phyloP scores from a whole-genome alignment of 2,888 invertebrate species.

The Hipparchia semele region DNA sequence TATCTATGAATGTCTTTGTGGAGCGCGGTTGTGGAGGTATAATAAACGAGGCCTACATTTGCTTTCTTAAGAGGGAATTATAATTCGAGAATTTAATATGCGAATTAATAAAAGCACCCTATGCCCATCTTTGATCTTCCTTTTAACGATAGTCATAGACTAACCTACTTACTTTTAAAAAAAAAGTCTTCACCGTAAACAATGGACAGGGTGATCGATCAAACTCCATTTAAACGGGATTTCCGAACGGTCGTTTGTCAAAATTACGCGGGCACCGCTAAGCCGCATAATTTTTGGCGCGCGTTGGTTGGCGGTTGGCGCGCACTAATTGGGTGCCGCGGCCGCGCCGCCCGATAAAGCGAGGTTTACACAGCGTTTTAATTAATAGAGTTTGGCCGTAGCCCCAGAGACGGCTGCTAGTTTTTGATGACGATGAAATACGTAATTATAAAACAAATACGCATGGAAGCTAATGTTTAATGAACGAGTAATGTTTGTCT shows the following conservation, averaged over 20 bases:
- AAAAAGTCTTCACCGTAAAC: background rate
- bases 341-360: conserved; percentile 67
- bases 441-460: background rate
- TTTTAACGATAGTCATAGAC: too few relatives aligned
- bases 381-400: conserved; percentile 78
- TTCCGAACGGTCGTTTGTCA: conserved; percentile 73
- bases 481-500: too few relatives aligned
- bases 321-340: conserved; percentile 73
- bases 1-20: conserved; percentile 34
- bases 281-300: conserved; percentile 81
- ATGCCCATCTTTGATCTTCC: too few relatives aligned
- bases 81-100: too few relatives aligned
- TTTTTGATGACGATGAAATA: background rate
- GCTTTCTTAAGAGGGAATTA: background rate
- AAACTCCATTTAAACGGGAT: conserved; percentile 55
- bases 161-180: background rate
- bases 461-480: too few relatives aligned
- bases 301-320: conserved; percentile 57
- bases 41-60: conserved; percentile 16
- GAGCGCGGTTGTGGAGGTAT: conserved; percentile 26
- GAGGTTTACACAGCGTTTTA: conserved; percentile 80
- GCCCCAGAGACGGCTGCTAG: conserved; percentile 50
- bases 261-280: conserved; percentile 77
- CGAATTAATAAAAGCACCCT: background rate
- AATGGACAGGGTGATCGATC: conserved; percentile 34